Evolutionary conservation across 2,113 vertebrate species (phyloP).

Genomic region (Beaufortia kweichowensis): DNA sequence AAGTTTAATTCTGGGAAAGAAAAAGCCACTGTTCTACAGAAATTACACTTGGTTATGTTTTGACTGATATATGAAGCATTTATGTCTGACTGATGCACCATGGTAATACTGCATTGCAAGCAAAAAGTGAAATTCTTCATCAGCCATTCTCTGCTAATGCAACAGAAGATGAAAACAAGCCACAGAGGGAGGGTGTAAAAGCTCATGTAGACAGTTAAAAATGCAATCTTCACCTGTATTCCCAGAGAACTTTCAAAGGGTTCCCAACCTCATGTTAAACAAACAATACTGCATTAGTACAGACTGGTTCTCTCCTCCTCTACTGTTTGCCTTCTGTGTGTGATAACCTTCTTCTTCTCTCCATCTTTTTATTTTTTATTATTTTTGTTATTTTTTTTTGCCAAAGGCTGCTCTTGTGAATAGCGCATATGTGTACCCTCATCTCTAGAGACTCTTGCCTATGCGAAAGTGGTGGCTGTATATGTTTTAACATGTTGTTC

Average conservation of each 20-base stretch:
- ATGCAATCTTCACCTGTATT: slow-evolving; percentile 40
- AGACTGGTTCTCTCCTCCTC: slow-evolving; percentile 67
- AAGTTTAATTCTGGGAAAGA: slow-evolving; percentile 56
- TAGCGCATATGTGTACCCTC: slow-evolving; percentile 93
- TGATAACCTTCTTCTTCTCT: slow-evolving; percentile 79
- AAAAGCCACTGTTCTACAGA: slow-evolving; percentile 38
- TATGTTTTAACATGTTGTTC: slow-evolving; percentile 99
- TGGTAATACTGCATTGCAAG: slow-evolving; percentile 28
- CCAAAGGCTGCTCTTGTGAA: slow-evolving; percentile 88
- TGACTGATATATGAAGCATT: slow-evolving; percentile 12
- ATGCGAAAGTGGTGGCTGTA: slow-evolving; percentile 97
- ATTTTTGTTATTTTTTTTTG: slow-evolving; percentile 72
- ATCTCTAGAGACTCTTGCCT: slow-evolving; percentile 91
- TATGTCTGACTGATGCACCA: slow-evolving; percentile 20
- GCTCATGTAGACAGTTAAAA: slow-evolving; percentile 9
- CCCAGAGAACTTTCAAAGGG: slow-evolving; percentile 15
- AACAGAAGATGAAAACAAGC: slow-evolving; percentile 55
- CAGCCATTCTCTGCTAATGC: slow-evolving; percentile 74
- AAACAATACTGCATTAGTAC: slow-evolving; percentile 69
- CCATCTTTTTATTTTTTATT: slow-evolving; percentile 63
- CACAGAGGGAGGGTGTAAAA: slow-evolving; percentile 45
- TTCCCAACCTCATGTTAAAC: slow-evolving; percentile 38
- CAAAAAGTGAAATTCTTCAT: slow-evolving; percentile 46
- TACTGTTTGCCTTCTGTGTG: slow-evolving; percentile 68
- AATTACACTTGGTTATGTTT: slow-evolving; percentile 30